Evolutionary conservation across 2,888 invertebrate species (phyloP), one percentile per base, ranked within the genome.

Genomic region (Lottia gigantea): DNA sequence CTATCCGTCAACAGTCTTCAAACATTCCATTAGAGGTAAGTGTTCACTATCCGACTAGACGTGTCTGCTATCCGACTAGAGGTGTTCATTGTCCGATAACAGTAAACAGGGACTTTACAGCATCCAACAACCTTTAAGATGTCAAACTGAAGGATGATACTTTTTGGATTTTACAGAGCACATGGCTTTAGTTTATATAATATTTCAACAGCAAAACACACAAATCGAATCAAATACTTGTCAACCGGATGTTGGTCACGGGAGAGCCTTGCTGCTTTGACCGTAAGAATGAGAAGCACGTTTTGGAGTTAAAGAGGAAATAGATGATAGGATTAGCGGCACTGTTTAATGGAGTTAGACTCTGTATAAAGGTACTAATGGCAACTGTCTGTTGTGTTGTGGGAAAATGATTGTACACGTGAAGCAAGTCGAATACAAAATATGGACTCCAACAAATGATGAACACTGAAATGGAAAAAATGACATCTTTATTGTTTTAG

Each of bases 401-500:
- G 0, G 95, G 94, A 76, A 85, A 71, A 23, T 79, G 69, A 4
- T 72, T 69, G 61, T 93, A 96, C 62, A 96, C 95, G 91, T 95
- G 95, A 6, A 96, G 92, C 70, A 96, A 90, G 88, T 96, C 95
- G 89, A 95, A 97, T 70, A 97, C 92, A 88, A 97, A 95, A 90
- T 95, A 97, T 0, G 97, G 97, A 70, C 95, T 95, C 96, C 97
- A 97, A 90, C 97, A 97, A 12, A 96, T 89, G 75, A 97, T 93
- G 89, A 97, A 97, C 47, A 95, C 96, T 95, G 91, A 0, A 91
- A 91, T 55, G n/a, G 55, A 62, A 64, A 70, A 31, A 67, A 4
- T 40, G 40, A 11, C 11, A 8, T 4, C 2, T 40, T 40, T 40
- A 2, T 3, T 31, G 31, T 31, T 31, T 31, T 6, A 31, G 31